Evolutionary conservation across 2,797 vertebrate species (phyloP), one percentile per base, ranked within the genome.

Genomic region (Spinibarbus caldwelli): DNA sequence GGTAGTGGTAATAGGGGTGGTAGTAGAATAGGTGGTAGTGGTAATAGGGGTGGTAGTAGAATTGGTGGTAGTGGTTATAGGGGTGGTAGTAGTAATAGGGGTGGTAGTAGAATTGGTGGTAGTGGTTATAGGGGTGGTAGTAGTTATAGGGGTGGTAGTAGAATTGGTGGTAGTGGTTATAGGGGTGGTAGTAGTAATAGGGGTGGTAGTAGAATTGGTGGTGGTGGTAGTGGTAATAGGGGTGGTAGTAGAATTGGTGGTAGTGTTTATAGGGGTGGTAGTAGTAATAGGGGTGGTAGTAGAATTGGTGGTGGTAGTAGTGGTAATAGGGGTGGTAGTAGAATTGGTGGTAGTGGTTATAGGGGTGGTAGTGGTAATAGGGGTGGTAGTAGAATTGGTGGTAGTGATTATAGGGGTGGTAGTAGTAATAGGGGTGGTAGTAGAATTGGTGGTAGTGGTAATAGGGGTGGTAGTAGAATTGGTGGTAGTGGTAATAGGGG

Each of bases 1-100:
- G 17, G 47, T 17, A 19, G 47, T 2, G 14, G 5, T 52, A 7
- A 21, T 6, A 21, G 17, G 17, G 19, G 49, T 52, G 6, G 49
- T 52, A 21, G 2, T 17, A 21, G 49, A 52, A 17, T 17, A 7
- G 6, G 19, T 52, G 19, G 49, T 17, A 52, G 17, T 52, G 49
- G 1, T 26, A 4, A 4, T n/a, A 1, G 54, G 1, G 0, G 26
- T 29, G 23, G 31, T 41, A 41, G 10, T 41, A 1, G 31, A 38
- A n/a, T 6, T 29, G 7, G n/a, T 8, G 36, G 36, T 38, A 38
- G 36, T 38, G 36, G 36, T 36, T 6, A 36, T 36, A 1, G 36
- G 36, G 36, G 36, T 36, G 1, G 36, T 70, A 4, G 67, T 12
- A 0, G 1, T 38, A 12, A 2, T 10, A 2, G 31, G 3, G 0